Base-by-base conservation (phyloP, 2,888 invertebrate species). In the Anorthoa munda region DNA sequence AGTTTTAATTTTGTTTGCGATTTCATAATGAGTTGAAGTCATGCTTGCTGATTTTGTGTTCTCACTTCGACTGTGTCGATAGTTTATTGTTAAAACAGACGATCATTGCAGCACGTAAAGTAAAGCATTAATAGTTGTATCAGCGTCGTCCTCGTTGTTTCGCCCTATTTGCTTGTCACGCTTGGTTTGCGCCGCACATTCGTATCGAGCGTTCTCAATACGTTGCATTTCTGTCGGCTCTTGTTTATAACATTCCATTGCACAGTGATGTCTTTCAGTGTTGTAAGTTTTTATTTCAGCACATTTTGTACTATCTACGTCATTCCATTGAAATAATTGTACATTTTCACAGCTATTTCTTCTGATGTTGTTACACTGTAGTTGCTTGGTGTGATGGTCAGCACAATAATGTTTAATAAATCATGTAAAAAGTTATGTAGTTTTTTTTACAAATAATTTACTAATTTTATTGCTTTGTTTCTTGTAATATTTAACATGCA, bases 91-190 rank as follows among this genome's bases (percentile, higher is more conserved):
- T 55, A 23, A 56, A 15, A n/a, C 58, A 55, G 66, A 50, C 17
- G 18, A 21, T 17, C 7, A 53, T 76, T 68, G 75, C 70, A 65
- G 67, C 77, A 72, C 53, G 68, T 70, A 53, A 81, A 87, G 85
- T 87, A 87, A 88, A 89, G 88, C 90, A 92, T 92, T 92, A 91
- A 89, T 89, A 89, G 88, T 92, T 90, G 90, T 89, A 88, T 89
- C 85, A 82, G 86, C 86, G 86, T 82, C 83, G 93, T 86, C 77
- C 90, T 87, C 83, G 90, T 93, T 92, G 92, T 88, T 86, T 86
- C 93, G 93, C 91, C 88, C 94, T 93, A 93, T 94, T 94, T 94
- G 94, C 92, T 93, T 92, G 89, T 86, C 91, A 93, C 93, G 94
- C 93, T 93, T 92, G 88, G 91, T 85, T 87, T 84, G 88, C 87